These are phyloP conservation scores for Onchidella celtica DNA, from an alignment of 2,888 invertebrate species.

Conservation along the genomic window DNA sequence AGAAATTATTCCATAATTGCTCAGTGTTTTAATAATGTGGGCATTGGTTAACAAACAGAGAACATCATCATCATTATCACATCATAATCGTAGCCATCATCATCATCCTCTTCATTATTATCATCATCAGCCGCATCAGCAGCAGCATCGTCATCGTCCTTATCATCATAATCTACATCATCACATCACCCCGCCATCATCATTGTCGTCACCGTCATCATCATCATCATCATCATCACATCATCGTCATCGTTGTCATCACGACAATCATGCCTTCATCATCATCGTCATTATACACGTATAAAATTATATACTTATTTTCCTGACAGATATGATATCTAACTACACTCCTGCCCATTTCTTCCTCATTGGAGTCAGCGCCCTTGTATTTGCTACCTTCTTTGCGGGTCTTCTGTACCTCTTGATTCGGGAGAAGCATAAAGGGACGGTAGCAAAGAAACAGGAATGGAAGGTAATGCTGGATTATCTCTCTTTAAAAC, in stretches of 20 bases:
- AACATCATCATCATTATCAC: not conserved
- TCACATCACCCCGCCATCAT: not conserved
- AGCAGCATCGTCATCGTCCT: not conserved
- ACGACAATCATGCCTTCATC: not conserved
- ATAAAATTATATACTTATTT: not conserved
- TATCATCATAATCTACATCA: not conserved
- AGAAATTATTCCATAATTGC: too few relatives aligned
- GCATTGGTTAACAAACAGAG: too few relatives aligned
- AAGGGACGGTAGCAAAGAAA: constrained; percentile 18
- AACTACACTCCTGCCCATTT: constrained; percentile 19
- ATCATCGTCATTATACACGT: not conserved
- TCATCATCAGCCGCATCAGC: not conserved
- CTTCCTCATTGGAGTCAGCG: constrained; percentile 20
- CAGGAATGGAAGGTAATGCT: constrained; percentile 17
- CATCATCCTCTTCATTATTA: not conserved
- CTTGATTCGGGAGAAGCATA: constrained; percentile 20
- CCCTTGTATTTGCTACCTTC: not conserved
- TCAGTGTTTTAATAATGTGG: too few relatives aligned
- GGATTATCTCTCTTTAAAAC: too few relatives aligned
- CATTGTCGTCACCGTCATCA: not conserved
- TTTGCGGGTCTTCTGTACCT: constrained; percentile 13
- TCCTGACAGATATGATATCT: constrained; percentile 8
- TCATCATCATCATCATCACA: not conserved
- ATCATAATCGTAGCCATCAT: not conserved
- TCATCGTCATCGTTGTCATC: not conserved